Conservation (phyloP, 2,888 invertebrate genomes). For the Leptogaster cylindrica region DNA sequence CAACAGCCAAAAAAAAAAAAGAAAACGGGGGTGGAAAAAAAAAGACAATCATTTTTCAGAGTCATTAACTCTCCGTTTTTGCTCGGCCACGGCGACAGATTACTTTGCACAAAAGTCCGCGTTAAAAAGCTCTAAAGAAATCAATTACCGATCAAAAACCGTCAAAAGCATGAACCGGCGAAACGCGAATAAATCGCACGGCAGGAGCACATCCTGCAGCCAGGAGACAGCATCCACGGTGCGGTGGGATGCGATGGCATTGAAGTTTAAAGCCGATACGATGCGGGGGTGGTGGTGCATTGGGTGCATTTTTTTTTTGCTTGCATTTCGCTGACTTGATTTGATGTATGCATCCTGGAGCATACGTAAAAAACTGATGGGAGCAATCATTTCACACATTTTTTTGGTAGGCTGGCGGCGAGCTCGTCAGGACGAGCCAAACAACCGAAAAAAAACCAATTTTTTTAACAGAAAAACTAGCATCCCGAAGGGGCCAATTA, state of each 20-base stretch:
- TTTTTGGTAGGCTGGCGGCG: conserved; percentile 18
- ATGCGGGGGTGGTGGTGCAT: background rate
- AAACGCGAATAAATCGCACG: conserved; percentile 34
- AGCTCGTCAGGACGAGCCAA: background rate
- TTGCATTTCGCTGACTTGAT: conserved; percentile 30
- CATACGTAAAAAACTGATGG: conserved; percentile 36
- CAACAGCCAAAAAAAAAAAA: no score
- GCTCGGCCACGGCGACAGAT: conserved; percentile 23
- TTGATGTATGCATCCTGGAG: conserved; percentile 34
- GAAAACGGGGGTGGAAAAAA: no score
- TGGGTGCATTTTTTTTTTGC: conserved; percentile 22
- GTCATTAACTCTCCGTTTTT: conserved; percentile 23
- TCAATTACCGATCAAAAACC: conserved; percentile 40
- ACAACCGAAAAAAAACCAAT: conserved; percentile 10
- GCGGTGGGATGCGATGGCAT: background rate
- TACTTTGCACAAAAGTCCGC: conserved; percentile 35
- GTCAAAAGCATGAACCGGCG: conserved; percentile 34
- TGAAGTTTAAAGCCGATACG: background rate
- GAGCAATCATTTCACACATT: conserved; percentile 40
- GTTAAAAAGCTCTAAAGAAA: conserved; percentile 35
- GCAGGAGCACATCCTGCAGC: background rate
- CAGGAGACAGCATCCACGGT: background rate
- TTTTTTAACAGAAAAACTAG: conserved; percentile 28
- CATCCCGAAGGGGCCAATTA: conserved; percentile 20
- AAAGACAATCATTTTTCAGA: conserved; percentile 19